Evolutionary conservation across 2,113 vertebrate species (phyloP), one percentile per base, ranked within the genome.

Genomic region (Murina feae): DNA sequence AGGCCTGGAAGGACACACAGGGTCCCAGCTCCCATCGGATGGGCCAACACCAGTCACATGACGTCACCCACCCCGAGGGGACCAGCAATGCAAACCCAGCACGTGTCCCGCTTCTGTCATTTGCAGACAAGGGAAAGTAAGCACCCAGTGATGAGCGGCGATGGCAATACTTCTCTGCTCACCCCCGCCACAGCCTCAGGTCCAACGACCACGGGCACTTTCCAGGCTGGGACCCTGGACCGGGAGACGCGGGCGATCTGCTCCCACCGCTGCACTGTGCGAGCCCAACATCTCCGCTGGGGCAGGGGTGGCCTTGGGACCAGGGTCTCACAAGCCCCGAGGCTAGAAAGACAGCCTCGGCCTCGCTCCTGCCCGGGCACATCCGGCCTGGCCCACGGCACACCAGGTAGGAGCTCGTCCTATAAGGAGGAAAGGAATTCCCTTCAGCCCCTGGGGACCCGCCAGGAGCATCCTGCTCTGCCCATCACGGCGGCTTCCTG

Each of bases 341-440:
- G 9, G 89, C 84, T 47, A 94, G 51, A 65, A 84, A 86, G 83
- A 60, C 16, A 47, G 28, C 35, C 30, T 3, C n/a, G 1, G 39
- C 42, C 51, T 76, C 44, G 13, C 17, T 47, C 53, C 69, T 49
- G 37, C 71, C 58, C 68, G 51, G 37, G 32, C n/a, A 25, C 44
- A 82, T 32, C 12, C 25, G 58, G 47, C 49, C 69, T 39, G 63
- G 82, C 89, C 66, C 42, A 10, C 39, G n/a, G 44, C 75, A 66
- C 51, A 85, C 84, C 71, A 9, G 80, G 35, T 75, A 87, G 74
- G 63, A 53, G 82, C 47, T 76, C 6, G 0, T 39, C 47, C 55
- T 63, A 28, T 72, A 80, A 91, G 72, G 95, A 78, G 88, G 92
- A 80, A 85, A 89, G 91, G 35, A 90, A 72, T 76, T 94, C 65